These are phyloP conservation scores for Meloidogyne hapla DNA, from an alignment of 1,140 invertebrate species.

Conservation along the genomic window DNA sequence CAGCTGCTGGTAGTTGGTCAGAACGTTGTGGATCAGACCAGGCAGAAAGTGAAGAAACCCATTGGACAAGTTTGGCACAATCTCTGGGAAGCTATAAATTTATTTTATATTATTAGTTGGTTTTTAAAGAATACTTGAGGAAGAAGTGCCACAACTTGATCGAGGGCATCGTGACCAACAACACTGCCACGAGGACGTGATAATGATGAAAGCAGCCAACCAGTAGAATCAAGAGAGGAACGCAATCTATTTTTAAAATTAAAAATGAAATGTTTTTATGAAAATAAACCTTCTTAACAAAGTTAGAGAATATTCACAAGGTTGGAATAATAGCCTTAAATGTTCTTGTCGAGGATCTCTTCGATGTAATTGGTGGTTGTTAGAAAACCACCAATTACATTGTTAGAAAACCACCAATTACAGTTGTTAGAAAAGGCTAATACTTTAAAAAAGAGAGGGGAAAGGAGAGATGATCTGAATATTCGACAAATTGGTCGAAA, in stretches of 20 bases:
- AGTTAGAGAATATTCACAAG: conserved; percentile 11
- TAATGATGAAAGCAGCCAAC: conserved; percentile 32
- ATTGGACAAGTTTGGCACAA: conserved; percentile 43
- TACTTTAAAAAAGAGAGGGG: neutral
- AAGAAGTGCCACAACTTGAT: conserved; percentile 42
- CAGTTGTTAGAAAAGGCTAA: too few species aligned
- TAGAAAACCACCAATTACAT: too few species aligned
- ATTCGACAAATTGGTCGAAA: neutral
- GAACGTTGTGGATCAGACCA: conserved; percentile 6
- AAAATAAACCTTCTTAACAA: conserved; percentile 17
- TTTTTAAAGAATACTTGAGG: conserved; percentile 16
- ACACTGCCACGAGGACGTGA: conserved; percentile 24
- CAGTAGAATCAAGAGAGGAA: conserved; percentile 28
- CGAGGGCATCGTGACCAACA: conserved; percentile 32
- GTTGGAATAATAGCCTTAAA: conserved; percentile 5
- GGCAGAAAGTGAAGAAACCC: conserved; percentile 35
- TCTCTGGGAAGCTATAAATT: conserved; percentile 38
- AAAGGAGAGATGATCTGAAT: neutral
- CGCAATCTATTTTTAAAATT: conserved; percentile 14
- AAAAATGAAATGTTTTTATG: neutral
- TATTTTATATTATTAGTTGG: neutral
- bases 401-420: too few species aligned
- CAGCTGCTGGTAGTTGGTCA: neutral
- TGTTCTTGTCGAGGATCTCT: conserved; percentile 23
- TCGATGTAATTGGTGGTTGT: conserved; percentile 22